Base-by-base conservation (phyloP, 2,888 invertebrate genomes). In the Atherix ibis region DNA sequence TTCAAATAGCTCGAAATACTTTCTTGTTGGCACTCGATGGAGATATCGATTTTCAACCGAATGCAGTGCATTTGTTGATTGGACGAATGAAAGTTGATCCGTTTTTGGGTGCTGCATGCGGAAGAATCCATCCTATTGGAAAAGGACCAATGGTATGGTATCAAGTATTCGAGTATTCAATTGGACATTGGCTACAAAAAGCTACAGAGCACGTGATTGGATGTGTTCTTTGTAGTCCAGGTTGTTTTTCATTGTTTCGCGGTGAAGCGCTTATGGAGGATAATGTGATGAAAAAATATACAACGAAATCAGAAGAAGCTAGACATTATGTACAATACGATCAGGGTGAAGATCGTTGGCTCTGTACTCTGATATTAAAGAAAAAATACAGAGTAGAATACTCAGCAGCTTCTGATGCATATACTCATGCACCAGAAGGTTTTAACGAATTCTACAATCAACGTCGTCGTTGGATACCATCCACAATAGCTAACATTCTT, bases 311-410 rank as follows among this genome's bases (percentile, higher is more conserved):
- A 1, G 66, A 68, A 37, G 79, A 84, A 50, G 82, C 89, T 0
- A 66, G 76, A 41, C 87, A 89, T 61, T 87, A 76, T 49, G 85
- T 89, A 14, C 89, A 91, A 54, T 89, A 85, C 52, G 89, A 89
- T 71, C 88, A 89, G 65, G 88, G 91, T n/a, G 94, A 95, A 57
- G 94, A 95, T 61, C 73, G 94, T 42, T 94, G 94, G 94, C 63
- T 94, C 5, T 94, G 94, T 55, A 94, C 94, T 0, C 62, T 94
- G 33, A 65, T 95, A 1, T 66, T 94, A 1, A 94, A 94, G 56
- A 72, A 87, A 45, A 92, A 92, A 1, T 89, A 87, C 52, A 71
- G 87, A 15, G 79, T 95, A 2, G 92, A 94, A 53, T 94, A 94
- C 59, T 88, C 87, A 1, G 94, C 94, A 0, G 94, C 94, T 1